Evolutionary conservation across 2,888 invertebrate genomes (phyloP), one percentile per base, ranked within the genome.

Genomic region (Rhimphoctona megacephalus): DNA sequence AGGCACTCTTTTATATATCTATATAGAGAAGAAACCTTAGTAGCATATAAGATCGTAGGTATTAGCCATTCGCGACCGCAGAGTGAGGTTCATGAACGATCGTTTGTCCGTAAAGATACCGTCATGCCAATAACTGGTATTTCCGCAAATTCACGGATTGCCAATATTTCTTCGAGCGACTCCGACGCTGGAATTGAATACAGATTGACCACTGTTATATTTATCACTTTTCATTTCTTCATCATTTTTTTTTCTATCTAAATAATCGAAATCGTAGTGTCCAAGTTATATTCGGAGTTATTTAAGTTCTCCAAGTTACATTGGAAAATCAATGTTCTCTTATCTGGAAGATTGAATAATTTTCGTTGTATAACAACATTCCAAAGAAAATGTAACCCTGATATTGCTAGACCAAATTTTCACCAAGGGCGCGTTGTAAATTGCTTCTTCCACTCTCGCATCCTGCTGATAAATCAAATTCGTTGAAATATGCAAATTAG

Each of bases 401-500:
- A 79, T 67, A 79, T 69, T 39, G 5, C 25, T 30, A 0, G 57
- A 46, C 33, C 7, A 66, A 81, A 67, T 39, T 57, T 69, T 69
- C 30, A 30, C 43, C 43, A 25, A 17, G 39, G n/a, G 22, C 17
- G 70, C 72, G 72, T 67, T 52, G 22, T 39, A 39, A n/a, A 69
- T 89, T 91, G 89, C 89, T 91, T 88, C 89, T 88, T 33, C 43
- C 19, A 11, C 11, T 43, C 69, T 36, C 25, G 43, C 22, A 30
- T 43, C 25, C 25, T 77, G 64, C 70, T 84, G 73, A 88, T 87
- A 88, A 92, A 92, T 91, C 90, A 89, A 90, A 91, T 91, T 91
- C 90, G 89, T 91, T 89, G 87, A 88, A 89, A 90, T 79, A 91
- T 92, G 91, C 92, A 91, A 91, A 91, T 92, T 79, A 89, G 49